These are phyloP conservation scores for Nycticryphes semicollaris DNA, from an alignment of 2,113 vertebrate species.

Conservation along the genomic window DNA sequence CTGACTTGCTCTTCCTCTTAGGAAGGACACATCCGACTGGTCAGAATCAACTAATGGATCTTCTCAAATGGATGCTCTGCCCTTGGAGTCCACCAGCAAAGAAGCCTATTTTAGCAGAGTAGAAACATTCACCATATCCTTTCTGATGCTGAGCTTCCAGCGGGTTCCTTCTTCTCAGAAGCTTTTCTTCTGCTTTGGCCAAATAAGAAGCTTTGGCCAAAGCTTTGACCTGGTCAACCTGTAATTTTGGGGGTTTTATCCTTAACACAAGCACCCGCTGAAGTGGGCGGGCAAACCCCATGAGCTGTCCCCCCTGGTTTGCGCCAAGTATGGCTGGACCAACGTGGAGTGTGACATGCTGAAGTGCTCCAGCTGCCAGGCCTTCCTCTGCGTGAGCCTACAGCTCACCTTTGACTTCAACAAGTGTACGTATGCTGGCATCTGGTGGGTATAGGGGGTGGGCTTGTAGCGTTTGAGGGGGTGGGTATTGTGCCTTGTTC, in stretches of 20 bases:
- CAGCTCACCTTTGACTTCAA: conserved; percentile 83
- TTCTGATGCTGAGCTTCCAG: conserved; percentile 8
- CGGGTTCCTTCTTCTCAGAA: background rate
- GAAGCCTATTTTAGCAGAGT: conserved; percentile 91
- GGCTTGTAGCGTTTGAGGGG: too few relatives aligned
- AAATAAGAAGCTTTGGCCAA: background rate
- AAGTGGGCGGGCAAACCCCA: conserved; percentile 92
- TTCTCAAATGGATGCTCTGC: conserved; percentile 20
- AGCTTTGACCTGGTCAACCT: background rate
- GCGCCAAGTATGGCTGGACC: conserved; percentile 90
- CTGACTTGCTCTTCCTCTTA: conserved; percentile 5
- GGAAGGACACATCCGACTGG: conserved; percentile 45
- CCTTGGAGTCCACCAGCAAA: conserved; percentile 86
- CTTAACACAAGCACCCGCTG: conserved; percentile 86
- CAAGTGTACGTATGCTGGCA: conserved; percentile 78
- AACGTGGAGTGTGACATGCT: conserved; percentile 89
- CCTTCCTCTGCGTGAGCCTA: conserved; percentile 86
- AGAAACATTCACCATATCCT: conserved; percentile 96
- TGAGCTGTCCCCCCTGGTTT: conserved; percentile 85
- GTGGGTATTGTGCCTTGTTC: fast-evolving
- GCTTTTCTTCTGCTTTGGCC: background rate
- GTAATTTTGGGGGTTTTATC: background rate
- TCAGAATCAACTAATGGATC: conserved; percentile 53
- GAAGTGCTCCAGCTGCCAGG: conserved; percentile 91
- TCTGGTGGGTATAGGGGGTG: fast-evolving